Conservation (phyloP, 2,888 invertebrate genomes). For the Sesia apiformis region DNA sequence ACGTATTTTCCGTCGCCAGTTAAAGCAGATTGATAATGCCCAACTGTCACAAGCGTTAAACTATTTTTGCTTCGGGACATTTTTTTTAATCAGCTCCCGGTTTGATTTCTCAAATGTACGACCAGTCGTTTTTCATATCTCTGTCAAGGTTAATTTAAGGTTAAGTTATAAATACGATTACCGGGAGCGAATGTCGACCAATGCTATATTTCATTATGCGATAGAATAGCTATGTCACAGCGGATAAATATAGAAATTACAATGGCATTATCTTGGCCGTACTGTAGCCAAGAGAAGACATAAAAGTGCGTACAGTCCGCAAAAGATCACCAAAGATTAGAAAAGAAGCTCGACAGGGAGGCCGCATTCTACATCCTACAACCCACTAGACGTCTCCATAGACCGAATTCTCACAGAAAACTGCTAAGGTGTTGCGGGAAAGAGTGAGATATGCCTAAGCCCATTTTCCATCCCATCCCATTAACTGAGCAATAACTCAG, state of each 20-base stretch:
- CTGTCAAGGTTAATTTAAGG: constrained; percentile 73
- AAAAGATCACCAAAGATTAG: too few species aligned
- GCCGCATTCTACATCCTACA: too few species aligned
- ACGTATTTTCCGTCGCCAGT: constrained; percentile 44
- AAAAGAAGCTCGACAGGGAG: too few species aligned
- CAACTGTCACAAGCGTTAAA: constrained; percentile 58
- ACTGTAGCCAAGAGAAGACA: background rate
- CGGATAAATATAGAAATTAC: constrained; percentile 24
- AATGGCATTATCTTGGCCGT: constrained; percentile 18
- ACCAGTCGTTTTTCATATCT: constrained; percentile 59
- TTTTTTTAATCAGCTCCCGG: constrained; percentile 34
- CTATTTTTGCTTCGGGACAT: constrained; percentile 47
- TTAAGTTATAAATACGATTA: constrained; percentile 57
- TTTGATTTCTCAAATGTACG: constrained; percentile 54
- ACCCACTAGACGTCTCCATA: too few species aligned
- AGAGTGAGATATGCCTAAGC: too few species aligned
- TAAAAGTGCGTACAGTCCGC: too few species aligned
- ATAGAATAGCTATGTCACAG: constrained; percentile 17
- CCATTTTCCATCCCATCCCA: too few species aligned
- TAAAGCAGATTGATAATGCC: constrained; percentile 68
- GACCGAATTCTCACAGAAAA: too few species aligned
- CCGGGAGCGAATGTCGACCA: constrained; percentile 36
- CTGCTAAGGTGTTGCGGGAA: too few species aligned
- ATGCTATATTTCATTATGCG: constrained; percentile 31
- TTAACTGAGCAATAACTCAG: too few species aligned